These are phyloP conservation scores for Buathra laborator DNA, from an alignment of 2,888 invertebrate species.

Conservation along the genomic window DNA sequence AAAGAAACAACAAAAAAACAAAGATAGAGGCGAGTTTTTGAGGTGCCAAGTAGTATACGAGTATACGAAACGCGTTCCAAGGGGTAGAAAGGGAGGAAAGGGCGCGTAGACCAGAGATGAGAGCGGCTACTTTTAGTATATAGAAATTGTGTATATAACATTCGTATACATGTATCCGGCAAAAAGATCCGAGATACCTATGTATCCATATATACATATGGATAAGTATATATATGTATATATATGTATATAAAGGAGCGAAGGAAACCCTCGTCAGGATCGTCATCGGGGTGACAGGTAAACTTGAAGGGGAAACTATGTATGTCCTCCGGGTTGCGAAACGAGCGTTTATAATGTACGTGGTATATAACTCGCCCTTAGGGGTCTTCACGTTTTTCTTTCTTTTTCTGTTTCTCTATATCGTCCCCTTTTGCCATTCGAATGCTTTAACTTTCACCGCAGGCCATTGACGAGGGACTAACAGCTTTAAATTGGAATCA, in stretches of 20 bases:
- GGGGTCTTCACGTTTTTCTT: constrained; percentile 21
- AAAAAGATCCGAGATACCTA: constrained; percentile 28
- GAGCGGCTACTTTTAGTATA: constrained; percentile 38
- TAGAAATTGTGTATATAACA: constrained; percentile 31
- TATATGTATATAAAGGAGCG: constrained; percentile 52
- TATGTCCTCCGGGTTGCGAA: constrained; percentile 68
- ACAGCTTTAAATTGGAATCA: not conserved
- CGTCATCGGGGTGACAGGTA: constrained; percentile 84
- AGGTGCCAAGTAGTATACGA: not conserved
- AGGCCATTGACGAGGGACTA: not conserved
- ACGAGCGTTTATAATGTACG: constrained; percentile 66
- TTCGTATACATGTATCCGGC: constrained; percentile 21
- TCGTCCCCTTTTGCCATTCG: constrained; percentile 3
- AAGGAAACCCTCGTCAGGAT: constrained; percentile 82
- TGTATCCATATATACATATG: constrained; percentile 16
- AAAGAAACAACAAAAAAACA: constrained; percentile 28
- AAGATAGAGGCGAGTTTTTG: constrained; percentile 6
- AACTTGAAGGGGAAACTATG: constrained; percentile 69
- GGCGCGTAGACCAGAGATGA: constrained; percentile 41
- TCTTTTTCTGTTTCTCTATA: not conserved
- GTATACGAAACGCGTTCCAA: constrained; percentile 8
- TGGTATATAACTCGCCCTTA: constrained; percentile 67
- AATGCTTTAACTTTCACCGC: constrained; percentile 8
- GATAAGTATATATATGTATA: constrained; percentile 57
- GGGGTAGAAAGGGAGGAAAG: constrained; percentile 18